Evolutionary conservation across 2,888 invertebrate species (phyloP).

Genomic region (Cerastis rubricosa): DNA sequence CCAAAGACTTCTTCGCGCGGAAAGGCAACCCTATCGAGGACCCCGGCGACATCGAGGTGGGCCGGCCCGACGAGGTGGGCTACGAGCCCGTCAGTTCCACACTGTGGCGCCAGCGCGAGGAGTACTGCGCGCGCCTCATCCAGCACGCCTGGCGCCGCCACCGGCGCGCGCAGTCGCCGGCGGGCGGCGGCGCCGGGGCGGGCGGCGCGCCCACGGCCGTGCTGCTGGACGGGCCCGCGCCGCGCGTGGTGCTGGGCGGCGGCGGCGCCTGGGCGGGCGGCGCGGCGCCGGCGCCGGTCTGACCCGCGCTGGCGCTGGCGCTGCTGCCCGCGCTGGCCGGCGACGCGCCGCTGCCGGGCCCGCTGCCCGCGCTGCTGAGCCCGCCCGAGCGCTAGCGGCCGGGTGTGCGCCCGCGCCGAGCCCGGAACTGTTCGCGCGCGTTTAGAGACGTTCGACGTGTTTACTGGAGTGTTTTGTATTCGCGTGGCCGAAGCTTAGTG

Average conservation of each 20-base stretch:
- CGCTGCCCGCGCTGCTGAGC: conserved; percentile 89
- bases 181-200: conserved; percentile 82
- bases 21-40: conserved; percentile 99
- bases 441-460: conserved; percentile 84
- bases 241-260: conserved; percentile 96
- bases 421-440: conserved; percentile 81
- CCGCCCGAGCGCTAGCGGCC: conserved; percentile 83
- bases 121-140: conserved; percentile 98
- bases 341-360: conserved; percentile 89
- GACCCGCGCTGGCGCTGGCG: conserved; percentile 90
- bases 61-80: conserved; percentile 96
- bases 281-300: conserved; percentile 94
- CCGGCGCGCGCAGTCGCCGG: conserved; percentile 92
- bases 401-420: conserved; percentile 52
- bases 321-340: conserved; percentile 89
- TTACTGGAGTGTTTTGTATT: conserved; percentile 87
- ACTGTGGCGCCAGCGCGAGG: conserved; percentile 98
- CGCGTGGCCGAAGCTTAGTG: conserved; percentile 89
- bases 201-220: conserved; percentile 96
- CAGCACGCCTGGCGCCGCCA: conserved; percentile 98
- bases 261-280: conserved; percentile 93
- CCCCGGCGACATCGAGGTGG: conserved; percentile 96
- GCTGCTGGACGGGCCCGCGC: conserved; percentile 95
- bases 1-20: conserved; percentile 99
- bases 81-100: conserved; percentile 99